Conservation (phyloP, 2,113 vertebrate species). For the Poicephalus meyeri region DNA sequence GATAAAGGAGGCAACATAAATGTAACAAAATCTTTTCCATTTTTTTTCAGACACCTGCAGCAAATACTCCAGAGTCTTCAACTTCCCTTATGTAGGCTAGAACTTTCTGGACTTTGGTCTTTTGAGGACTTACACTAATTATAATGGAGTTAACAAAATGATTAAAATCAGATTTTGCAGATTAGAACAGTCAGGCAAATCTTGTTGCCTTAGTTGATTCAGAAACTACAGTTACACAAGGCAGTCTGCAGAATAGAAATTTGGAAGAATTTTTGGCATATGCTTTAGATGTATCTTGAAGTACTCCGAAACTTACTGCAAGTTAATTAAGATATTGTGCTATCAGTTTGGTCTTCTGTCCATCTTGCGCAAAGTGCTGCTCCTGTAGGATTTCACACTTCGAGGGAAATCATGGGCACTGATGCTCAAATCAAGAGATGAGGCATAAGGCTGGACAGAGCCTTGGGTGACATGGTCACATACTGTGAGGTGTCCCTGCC, state of each 20-base stretch:
- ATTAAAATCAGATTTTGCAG: background rate
- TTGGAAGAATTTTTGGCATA: background rate
- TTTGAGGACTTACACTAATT: background rate
- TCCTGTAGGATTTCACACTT: fast-evolving
- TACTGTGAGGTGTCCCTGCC: no score
- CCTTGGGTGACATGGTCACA: no score
- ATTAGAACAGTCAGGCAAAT: background rate
- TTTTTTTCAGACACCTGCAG: background rate
- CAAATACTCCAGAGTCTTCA: background rate
- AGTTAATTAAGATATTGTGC: background rate
- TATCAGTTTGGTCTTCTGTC: background rate
- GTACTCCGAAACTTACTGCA: background rate
- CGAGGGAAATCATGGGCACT: background rate
- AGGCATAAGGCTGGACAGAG: background rate
- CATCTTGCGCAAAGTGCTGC: fast-evolving
- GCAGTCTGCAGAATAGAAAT: background rate
- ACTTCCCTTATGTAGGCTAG: background rate
- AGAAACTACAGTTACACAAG: background rate
- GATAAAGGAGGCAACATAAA: background rate
- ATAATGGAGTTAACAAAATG: background rate
- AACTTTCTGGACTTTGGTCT: background rate
- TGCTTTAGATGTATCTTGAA: background rate
- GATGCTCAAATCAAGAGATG: background rate
- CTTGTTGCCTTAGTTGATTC: background rate
- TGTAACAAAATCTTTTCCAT: background rate